These are phyloP conservation scores for Apamea monoglypha DNA, from an alignment of 2,888 invertebrate genomes.

Conservation along the genomic window DNA sequence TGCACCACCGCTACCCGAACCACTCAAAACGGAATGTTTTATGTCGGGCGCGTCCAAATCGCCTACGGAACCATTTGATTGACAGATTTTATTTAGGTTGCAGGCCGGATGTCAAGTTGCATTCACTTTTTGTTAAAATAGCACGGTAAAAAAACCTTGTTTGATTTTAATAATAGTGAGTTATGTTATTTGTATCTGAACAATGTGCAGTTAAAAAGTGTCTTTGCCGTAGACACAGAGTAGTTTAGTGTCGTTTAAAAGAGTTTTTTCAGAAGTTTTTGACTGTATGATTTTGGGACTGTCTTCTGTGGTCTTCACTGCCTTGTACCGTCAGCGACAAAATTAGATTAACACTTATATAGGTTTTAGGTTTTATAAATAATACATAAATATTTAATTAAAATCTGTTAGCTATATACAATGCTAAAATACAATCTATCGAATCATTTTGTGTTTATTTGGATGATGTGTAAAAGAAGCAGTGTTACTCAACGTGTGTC, in stretches of 20 bases:
- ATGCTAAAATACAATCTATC: neutral
- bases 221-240: neutral
- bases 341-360: neutral
- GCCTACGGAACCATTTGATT: constrained; percentile 77
- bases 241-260: neutral
- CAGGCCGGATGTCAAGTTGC: constrained; percentile 56
- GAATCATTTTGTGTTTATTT: neutral
- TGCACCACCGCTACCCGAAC: constrained; percentile 57
- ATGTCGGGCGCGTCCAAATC: constrained; percentile 77
- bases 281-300: no score
- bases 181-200: neutral
- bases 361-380: no score
- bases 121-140: constrained; percentile 51
- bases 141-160: constrained; percentile 9
- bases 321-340: neutral
- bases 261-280: neutral
- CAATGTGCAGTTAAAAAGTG: neutral
- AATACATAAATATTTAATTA: neutral
- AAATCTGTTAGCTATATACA: neutral
- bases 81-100: constrained; percentile 75
- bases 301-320: no score
- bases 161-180: constrained; percentile 25
- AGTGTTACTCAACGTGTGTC: neutral
- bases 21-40: constrained; percentile 84
- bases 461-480: neutral